phyloP scores from a whole-genome alignment of 2,888 invertebrate species.

The Onchidella celtica region DNA sequence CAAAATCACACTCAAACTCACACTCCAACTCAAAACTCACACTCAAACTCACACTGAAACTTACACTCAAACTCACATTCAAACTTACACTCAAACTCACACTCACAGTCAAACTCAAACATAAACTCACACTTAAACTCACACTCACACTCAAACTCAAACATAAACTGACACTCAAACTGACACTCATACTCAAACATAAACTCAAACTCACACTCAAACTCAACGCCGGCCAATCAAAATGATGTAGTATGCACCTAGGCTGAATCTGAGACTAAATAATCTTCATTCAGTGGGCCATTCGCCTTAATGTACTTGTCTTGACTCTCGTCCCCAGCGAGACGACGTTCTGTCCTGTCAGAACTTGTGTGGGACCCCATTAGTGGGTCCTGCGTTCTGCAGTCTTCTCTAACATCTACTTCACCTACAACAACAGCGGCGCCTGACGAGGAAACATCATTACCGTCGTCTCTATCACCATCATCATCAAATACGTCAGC shows the following conservation, averaged over 20 bases:
- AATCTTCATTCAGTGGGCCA: too few species aligned
- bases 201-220: background rate
- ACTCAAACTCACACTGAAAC: too few species aligned
- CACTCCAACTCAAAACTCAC: too few species aligned
- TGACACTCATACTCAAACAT: background rate
- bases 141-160: background rate
- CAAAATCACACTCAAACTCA: too few species aligned
- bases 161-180: background rate
- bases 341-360: background rate
- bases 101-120: background rate
- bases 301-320: background rate
- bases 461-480: background rate
- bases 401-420: background rate
- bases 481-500: background rate
- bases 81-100: background rate
- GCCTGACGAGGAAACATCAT: too few species aligned
- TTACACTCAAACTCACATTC: too few species aligned
- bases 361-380: background rate
- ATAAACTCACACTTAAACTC: background rate
- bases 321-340: background rate
- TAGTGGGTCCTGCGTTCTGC: background rate
- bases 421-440: too few species aligned
- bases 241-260: too few species aligned
- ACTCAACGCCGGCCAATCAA: background rate
- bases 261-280: background rate